Base-by-base conservation (phyloP, 2,113 vertebrate species). In the Castor canadensis region DNA sequence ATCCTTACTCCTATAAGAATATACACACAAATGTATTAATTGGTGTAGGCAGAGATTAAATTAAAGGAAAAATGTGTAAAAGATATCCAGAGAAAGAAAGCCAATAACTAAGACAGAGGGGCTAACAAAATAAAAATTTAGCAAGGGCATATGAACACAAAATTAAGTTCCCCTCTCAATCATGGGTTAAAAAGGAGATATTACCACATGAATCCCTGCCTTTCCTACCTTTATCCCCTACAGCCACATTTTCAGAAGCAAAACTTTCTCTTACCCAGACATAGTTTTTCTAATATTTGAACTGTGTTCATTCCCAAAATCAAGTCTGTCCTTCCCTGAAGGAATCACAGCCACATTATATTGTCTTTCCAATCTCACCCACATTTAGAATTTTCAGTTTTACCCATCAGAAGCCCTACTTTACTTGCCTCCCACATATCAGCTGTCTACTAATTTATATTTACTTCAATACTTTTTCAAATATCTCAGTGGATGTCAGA, bases 401-500 rank as follows among this genome's bases (percentile, higher is more conserved):
- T 11, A 22, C 60, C 56, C 2, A 35, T 22, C 35, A 26, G 45
- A 12, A 71, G 87, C 67, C 16, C 45, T 77, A 19, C n/a, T 9
- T 32, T 7, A 6, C n/a, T 26, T 8, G 20, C 43, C 5, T n/a
- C 38, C 38, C 38, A 56, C 32, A 64, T 28, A 60, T 26, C 58
- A 60, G 58, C 7, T 60, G 22, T 60, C 24, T 60, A 26, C 58
- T 60, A 60, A 26, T 60, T 26, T 26, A 28, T 60, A 60, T 26
- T 6, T 83, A 82, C 93, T 92, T 97, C 79, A 83, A 86, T 82
- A 89, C 35, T 89, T 94, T 95, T 82, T 24, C 54, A 79, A 60
- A 77, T 89, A 26, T 67, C 92, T 95, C 22, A 2, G n/a, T 94
- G 26, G 52, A 79, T 6, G 26, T 83, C 32, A 94, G 26, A 83